Evolutionary conservation across 2,888 invertebrate genomes (phyloP).

Genomic region (Lumbricus terrestris): DNA sequence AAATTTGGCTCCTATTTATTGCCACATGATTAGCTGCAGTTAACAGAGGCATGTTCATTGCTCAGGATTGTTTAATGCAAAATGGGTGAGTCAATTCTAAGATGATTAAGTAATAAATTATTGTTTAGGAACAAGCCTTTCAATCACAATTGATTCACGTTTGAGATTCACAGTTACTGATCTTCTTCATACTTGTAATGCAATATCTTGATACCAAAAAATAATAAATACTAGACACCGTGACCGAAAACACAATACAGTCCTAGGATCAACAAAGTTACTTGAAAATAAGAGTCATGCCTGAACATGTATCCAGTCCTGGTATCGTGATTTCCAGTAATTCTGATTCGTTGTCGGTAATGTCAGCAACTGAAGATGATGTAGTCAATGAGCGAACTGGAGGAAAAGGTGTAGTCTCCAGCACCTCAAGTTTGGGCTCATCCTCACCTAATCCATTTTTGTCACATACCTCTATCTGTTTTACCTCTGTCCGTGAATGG

Average conservation of each 20-base stretch:
- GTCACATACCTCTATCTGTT: not conserved
- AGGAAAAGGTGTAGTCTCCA: not conserved
- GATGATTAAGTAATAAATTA: too few relatives aligned
- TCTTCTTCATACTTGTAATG: too few relatives aligned
- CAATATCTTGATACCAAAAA: too few relatives aligned
- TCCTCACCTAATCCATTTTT: not conserved
- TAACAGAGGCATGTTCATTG: not conserved
- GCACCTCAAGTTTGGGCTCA: not conserved
- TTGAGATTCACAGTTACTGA: too few relatives aligned
- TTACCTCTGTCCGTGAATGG: not conserved
- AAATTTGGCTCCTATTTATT: too few relatives aligned
- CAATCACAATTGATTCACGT: too few relatives aligned
- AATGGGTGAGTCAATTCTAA: too few relatives aligned
- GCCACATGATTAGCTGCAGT: not conserved
- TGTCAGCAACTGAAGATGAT: not conserved
- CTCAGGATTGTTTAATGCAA: too few relatives aligned
- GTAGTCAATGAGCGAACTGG: not conserved
- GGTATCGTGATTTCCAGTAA: not conserved
- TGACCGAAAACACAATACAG: too few relatives aligned
- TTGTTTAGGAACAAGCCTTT: too few relatives aligned
- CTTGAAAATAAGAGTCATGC: not conserved
- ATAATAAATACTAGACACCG: too few relatives aligned
- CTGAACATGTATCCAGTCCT: not conserved
- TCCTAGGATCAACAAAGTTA: not conserved
- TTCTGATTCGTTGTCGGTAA: not conserved